Evolutionary conservation across 2,113 vertebrate genomes (phyloP), one percentile per base, ranked within the genome.

Genomic region (Hylia prasina): DNA sequence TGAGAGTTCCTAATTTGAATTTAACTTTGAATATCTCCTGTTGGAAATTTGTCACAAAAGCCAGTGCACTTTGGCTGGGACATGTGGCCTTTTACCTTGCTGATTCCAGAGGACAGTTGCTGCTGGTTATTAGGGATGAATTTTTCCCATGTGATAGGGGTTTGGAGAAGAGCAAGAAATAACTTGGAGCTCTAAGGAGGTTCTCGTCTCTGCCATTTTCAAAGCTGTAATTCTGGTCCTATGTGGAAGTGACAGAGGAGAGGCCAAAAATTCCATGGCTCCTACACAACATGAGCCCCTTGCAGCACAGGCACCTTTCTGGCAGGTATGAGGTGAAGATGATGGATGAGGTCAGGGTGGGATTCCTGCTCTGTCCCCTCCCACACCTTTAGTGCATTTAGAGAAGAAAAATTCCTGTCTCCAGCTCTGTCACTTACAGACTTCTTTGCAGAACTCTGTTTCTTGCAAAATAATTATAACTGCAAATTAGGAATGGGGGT

Each of bases 391-490:
- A 47, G 28, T 54, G 28, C 39, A 8, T 58, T 45, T 37, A 80
- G 63, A 81, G 54, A 80, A 57, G 57, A 80, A 73, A 60, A 84
- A 89, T 42, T 76, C 61, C 6, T 4, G 25, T 87, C 83, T 82
- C 48, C 9, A 33, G 57, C 40, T 82, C 89, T 87, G 83, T 56
- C 69, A 87, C 82, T 95, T 76, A 56, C 51, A 78, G 83, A 48
- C 8, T 87, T 91, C 77, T 94, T 87, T 84, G 73, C 77, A 91
- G 65, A 97, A 64, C 61, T 79, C 7, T 94, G 77, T 69, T 87
- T 94, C 93, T 94, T 96, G 91, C 84, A 76, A 96, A 96, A 91
- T 96, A 95, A 97, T 93, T 96, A 95, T 91, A 94, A 94, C 93
- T 94, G 95, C 93, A 96, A 87, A 95, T 97, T 92, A 96, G 94